Percentiles rank a stretch among this genome's conserved stretches.
These are phyloP conservation scores for Halcyon malimbica DNA, from an alignment of 2,113 vertebrate genomes.

Conservation along the genomic window DNA sequence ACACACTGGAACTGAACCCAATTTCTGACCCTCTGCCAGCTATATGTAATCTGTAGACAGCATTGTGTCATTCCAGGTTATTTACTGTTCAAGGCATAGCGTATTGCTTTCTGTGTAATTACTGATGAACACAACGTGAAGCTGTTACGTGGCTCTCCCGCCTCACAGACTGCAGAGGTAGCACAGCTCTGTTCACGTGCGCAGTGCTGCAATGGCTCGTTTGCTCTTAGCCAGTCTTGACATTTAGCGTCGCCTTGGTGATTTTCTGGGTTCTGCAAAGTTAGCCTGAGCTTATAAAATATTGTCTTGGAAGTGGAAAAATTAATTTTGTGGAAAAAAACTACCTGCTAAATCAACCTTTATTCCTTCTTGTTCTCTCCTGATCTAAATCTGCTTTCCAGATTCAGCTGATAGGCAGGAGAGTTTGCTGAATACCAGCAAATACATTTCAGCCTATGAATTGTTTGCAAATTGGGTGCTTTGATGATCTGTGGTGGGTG, in stretches of 20 bases:
- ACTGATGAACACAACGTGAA: background rate
- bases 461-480: constrained; percentile 3
- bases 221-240: constrained; percentile 43
- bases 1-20: background rate
- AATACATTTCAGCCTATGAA: background rate
- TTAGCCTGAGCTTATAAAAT: constrained; percentile 33
- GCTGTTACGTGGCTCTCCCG: background rate
- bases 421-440: background rate
- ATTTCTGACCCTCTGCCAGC: background rate
- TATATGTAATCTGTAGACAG: background rate
- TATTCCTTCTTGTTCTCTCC: background rate
- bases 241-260: constrained; percentile 67
- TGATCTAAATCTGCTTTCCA: background rate
- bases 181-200: background rate
- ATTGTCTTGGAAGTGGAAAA: background rate
- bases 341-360: background rate
- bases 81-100: background rate
- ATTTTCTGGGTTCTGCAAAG: constrained; percentile 49
- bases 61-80: background rate
- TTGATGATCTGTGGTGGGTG: background rate
- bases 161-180: constrained; percentile 14
- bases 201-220: constrained; percentile 1
- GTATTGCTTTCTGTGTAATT: background rate
- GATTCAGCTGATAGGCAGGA: background rate
- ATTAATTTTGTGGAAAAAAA: background rate